Percentiles rank a stretch among this genome's conserved stretches.
Evolutionary conservation across 2,113 vertebrate species (phyloP).

Genomic region (Cavia porcellus): DNA sequence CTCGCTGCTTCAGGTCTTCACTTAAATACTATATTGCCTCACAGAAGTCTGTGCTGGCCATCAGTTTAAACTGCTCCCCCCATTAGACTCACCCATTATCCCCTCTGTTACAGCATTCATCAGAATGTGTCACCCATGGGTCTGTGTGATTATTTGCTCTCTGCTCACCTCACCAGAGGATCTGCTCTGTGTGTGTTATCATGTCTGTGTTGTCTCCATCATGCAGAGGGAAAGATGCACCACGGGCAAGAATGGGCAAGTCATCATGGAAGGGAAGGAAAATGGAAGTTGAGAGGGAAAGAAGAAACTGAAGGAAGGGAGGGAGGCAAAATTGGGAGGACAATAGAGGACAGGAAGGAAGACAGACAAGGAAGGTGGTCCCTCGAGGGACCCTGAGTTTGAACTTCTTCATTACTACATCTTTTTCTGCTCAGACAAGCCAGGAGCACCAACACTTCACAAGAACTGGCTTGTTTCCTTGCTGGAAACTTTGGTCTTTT

Average conservation of each 20-base stretch:
- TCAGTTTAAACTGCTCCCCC: background rate
- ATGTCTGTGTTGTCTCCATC: background rate
- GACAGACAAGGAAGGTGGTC: background rate
- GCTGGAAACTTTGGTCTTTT: background rate
- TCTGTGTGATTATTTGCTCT: background rate
- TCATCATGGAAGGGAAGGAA: background rate
- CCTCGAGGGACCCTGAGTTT: accelerated
- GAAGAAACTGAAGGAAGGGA: background rate
- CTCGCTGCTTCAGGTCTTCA: background rate
- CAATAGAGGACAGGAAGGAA: background rate
- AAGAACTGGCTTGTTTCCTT: background rate
- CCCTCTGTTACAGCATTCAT: background rate
- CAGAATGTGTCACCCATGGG: background rate
- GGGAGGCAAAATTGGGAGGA: too few species aligned
- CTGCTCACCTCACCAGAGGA: background rate
- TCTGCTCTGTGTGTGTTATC: accelerated
- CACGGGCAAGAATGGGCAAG: background rate
- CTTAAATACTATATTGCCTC: background rate
- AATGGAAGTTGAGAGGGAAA: background rate
- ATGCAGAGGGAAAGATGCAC: background rate
- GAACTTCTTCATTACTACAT: accelerated
- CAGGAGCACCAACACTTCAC: background rate
- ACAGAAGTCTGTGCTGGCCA: background rate
- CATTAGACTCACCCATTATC: background rate
- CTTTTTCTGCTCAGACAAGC: background rate